Conservation (phyloP, 2,888 invertebrate species). For the Drosophila siamana region DNA sequence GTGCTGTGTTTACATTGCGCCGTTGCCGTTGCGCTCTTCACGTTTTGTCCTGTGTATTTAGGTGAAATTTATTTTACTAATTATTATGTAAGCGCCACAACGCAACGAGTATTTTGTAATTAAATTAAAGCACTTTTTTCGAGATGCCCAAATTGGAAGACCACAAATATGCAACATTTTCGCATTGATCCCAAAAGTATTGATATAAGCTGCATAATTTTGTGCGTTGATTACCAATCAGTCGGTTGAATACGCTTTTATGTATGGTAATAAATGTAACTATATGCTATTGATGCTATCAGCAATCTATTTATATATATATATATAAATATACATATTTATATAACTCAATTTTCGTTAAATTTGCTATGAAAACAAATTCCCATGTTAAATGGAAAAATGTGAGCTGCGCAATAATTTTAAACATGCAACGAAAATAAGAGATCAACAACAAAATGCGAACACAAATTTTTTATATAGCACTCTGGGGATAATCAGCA, state of each 20-base stretch:
- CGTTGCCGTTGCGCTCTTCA: slow-evolving; percentile 23
- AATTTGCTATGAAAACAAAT: slow-evolving; percentile 33
- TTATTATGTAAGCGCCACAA: slow-evolving; percentile 74
- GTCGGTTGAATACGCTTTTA: background rate
- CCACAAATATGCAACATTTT: background rate
- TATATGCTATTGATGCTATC: background rate
- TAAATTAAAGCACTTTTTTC: slow-evolving; percentile 68
- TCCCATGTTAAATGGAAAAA: slow-evolving; percentile 40
- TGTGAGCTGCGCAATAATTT: slow-evolving; percentile 65
- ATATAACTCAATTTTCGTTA: slow-evolving; percentile 48
- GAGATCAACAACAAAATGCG: slow-evolving; percentile 61
- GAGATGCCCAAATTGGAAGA: slow-evolving; percentile 2
- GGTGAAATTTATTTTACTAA: slow-evolving; percentile 79
- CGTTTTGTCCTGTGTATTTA: slow-evolving; percentile 61
- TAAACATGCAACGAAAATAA: slow-evolving; percentile 58
- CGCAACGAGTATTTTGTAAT: slow-evolving; percentile 58
- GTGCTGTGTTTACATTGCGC: slow-evolving; percentile 51
- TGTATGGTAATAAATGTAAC: background rate
- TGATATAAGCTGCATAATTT: background rate
- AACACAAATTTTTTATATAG: slow-evolving; percentile 70
- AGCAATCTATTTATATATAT: slow-evolving; percentile 1
- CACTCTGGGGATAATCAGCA: slow-evolving; percentile 75
- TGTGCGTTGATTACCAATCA: background rate
- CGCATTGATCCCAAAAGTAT: background rate
- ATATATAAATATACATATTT: too few relatives aligned